Percentiles rank a stretch among this genome's conserved stretches.
Conservation (phyloP, 2,888 invertebrate genomes). For the Himalopsyche japonica region DNA sequence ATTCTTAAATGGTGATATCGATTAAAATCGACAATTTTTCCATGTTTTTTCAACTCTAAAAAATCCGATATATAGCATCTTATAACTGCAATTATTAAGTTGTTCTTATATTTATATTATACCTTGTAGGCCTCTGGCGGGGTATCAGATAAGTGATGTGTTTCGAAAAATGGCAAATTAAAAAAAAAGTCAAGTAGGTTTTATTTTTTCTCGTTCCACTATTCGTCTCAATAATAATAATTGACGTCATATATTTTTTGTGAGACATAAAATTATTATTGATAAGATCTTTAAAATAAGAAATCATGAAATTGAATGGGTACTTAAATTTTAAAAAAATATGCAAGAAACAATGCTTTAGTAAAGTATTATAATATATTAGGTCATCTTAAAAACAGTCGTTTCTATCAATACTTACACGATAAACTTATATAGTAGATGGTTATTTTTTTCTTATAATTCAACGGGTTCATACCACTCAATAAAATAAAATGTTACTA, state of each 20-base stretch:
- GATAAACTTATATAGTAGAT: no score
- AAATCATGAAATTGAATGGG: conserved; percentile 26
- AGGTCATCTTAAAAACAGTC: neutral
- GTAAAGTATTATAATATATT: neutral
- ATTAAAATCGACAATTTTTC: no score
- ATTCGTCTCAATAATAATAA: neutral
- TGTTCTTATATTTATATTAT: neutral
- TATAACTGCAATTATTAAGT: neutral
- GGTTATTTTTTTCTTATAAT: no score
- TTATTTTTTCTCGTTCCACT: neutral
- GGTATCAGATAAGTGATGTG: neutral
- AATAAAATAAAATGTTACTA: no score
- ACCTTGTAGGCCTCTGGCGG: neutral
- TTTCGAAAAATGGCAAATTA: neutral
- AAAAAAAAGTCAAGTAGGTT: neutral
- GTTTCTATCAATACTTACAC: neutral
- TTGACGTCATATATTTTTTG: neutral
- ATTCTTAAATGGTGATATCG: no score
- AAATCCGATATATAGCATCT: no score
- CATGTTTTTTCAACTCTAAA: no score
- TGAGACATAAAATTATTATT: neutral
- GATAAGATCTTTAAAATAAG: neutral
- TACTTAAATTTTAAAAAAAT: conserved; percentile 18
- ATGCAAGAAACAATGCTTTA: neutral
- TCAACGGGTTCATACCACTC: no score